Evolutionary conservation across 2,888 invertebrate genomes (phyloP).

Genomic region (Cheilosia variabilis): DNA sequence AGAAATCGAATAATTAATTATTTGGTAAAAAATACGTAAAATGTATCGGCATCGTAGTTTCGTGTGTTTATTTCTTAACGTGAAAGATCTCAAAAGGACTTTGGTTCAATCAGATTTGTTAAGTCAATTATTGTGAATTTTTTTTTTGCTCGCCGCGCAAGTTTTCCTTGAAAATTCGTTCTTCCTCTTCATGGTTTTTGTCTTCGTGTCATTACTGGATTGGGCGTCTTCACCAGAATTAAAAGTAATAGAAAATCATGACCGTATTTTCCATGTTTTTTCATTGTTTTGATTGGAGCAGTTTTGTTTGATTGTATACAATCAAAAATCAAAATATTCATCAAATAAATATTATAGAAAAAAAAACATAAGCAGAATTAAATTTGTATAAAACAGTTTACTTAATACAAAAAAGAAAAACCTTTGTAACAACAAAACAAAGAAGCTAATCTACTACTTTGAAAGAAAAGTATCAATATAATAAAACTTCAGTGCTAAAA

Average conservation of each 20-base stretch:
- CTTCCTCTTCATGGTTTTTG: slow-evolving; percentile 52
- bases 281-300: slow-evolving; percentile 9
- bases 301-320: slow-evolving; percentile 12
- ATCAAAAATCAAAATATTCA: slow-evolving; percentile 15
- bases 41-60: slow-evolving; percentile 78
- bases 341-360: neutral
- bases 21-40: slow-evolving; percentile 70
- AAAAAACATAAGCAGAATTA: neutral
- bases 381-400: slow-evolving; percentile 8
- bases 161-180: slow-evolving; percentile 29
- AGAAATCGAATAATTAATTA: slow-evolving; percentile 16
- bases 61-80: slow-evolving; percentile 78
- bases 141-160: neutral
- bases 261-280: slow-evolving; percentile 2
- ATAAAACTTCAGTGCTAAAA: slow-evolving; percentile 53
- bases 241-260: neutral
- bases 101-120: slow-evolving; percentile 57
- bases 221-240: slow-evolving; percentile 2
- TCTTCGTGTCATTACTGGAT: slow-evolving; percentile 17
- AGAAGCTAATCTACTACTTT: slow-evolving; percentile 45
- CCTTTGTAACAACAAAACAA: slow-evolving; percentile 16
- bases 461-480: slow-evolving; percentile 51
- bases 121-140: slow-evolving; percentile 57
- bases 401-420: neutral
- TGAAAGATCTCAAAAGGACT: slow-evolving; percentile 78